Evolutionary conservation across 1,140 invertebrate genomes (phyloP).

Genomic region (Drosophila elegans): DNA sequence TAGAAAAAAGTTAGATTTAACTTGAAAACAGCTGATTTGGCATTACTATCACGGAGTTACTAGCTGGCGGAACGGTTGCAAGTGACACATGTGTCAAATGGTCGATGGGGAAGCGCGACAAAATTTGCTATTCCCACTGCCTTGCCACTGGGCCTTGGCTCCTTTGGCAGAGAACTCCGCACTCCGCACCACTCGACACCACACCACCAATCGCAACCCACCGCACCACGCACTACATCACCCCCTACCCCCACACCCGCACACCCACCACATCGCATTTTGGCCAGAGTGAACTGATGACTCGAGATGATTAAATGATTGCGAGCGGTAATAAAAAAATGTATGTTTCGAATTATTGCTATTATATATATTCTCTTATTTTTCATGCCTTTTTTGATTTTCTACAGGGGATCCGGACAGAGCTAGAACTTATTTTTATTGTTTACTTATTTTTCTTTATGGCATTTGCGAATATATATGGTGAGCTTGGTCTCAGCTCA

Average conservation of each 20-base stretch:
- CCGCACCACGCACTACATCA: neutral
- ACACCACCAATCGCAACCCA: constrained; percentile 5
- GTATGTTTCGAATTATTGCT: constrained; percentile 75
- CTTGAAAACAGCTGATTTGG: neutral
- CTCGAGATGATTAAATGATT: constrained; percentile 82
- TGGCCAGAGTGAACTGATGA: constrained; percentile 59
- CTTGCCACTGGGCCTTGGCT: neutral
- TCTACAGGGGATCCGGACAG: neutral
- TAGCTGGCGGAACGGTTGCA: constrained; percentile 64
- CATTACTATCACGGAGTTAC: constrained; percentile 19
- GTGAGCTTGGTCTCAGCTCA: no score
- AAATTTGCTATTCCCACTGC: constrained; percentile 50
- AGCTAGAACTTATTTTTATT: constrained; percentile 18
- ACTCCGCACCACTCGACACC: constrained; percentile 3
- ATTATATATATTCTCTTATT: constrained; percentile 54
- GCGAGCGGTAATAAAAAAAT: constrained; percentile 76
- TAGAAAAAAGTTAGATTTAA: no score
- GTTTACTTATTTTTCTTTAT: constrained; percentile 15
- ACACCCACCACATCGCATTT: neutral
- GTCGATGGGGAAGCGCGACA: constrained; percentile 60
- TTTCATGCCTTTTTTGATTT: constrained; percentile 6
- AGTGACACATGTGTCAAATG: constrained; percentile 83
- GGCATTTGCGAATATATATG: neutral
- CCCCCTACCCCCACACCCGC: neutral
- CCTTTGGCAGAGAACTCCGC: constrained; percentile 1